phyloP scores from a whole-genome alignment of 2,113 vertebrate genomes.

The Bufo gargarizans region DNA sequence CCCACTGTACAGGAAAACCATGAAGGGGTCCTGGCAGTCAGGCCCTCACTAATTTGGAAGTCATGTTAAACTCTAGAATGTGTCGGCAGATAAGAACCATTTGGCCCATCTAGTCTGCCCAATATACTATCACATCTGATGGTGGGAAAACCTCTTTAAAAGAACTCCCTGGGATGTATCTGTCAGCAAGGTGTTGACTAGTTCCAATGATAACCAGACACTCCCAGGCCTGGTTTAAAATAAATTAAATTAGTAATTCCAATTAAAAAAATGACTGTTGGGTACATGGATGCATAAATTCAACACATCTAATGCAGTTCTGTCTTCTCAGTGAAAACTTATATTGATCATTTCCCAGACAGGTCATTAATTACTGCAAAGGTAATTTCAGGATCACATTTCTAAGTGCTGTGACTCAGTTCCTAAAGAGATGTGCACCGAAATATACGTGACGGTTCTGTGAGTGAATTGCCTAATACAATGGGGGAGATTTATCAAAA shows the following conservation, averaged over 20 bases:
- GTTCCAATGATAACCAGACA: not conserved
- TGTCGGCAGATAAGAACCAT: too few species aligned
- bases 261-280: too few species aligned
- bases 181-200: not conserved
- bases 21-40: too few species aligned
- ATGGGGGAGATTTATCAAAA: too few species aligned
- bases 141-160: not conserved
- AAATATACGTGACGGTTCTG: not conserved
- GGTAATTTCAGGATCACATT: not conserved
- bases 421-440: too few species aligned
- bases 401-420: not conserved
- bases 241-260: not conserved
- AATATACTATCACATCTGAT: not conserved
- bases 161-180: not conserved
- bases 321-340: not conserved
- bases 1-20: not conserved
- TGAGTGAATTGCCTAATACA: not conserved
- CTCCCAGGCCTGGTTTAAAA: not conserved
- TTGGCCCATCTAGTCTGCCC: too few species aligned
- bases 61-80: too few species aligned
- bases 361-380: not conserved
- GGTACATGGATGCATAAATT: too few species aligned
- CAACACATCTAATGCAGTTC: not conserved
- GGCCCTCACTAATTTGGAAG: too few species aligned
- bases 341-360: not conserved